Evolutionary conservation across 1,140 invertebrate species (phyloP), one percentile per base, ranked within the genome.

Genomic region (Drosophila erecta): DNA sequence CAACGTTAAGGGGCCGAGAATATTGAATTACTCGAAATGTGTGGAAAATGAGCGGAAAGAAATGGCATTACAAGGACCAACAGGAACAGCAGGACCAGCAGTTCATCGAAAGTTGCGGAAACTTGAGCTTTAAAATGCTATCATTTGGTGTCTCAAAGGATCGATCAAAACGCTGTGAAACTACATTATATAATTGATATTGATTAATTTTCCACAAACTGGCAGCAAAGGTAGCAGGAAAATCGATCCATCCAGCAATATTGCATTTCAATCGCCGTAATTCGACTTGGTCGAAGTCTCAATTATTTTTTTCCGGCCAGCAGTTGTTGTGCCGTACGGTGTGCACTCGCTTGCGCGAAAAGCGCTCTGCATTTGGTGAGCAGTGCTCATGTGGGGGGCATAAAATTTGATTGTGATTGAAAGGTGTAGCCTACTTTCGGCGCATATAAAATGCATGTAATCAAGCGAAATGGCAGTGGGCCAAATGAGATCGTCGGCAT

Each of bases 381-480:
- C 55, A 49, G 22, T 58, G 27, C 53, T 35, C 37, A 60, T 75
- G 70, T 62, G 50, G 51, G 81, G 47, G 55, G 80, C 69, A 89
- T 89, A 89, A 89, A 89, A 89, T 89, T 89, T 89, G 85, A 89
- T 89, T 89, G 84, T 90, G 84, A 89, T 89, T 89, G 84, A 89
- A 89, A 90, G 87, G 80, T 89, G 85, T 89, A 89, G 84, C 84
- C 84, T 89, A 90, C 85, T 90, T 89, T 90, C 73, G 62, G 76
- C 73, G 76, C 80, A 90, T 85, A 84, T 87, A 79, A 89, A 89
- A 87, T 87, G 84, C 84, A 89, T 89, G 83, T 87, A 87, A 87
- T 89, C 85, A 89, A 89, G 84, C 85, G 79, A 80, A 89, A 89
- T 90, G 76, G 84, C 84, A 89, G 73, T 58, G 71, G 62, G 56